Conservation (phyloP, 2,113 vertebrate genomes). For the Taxidea taxus region DNA sequence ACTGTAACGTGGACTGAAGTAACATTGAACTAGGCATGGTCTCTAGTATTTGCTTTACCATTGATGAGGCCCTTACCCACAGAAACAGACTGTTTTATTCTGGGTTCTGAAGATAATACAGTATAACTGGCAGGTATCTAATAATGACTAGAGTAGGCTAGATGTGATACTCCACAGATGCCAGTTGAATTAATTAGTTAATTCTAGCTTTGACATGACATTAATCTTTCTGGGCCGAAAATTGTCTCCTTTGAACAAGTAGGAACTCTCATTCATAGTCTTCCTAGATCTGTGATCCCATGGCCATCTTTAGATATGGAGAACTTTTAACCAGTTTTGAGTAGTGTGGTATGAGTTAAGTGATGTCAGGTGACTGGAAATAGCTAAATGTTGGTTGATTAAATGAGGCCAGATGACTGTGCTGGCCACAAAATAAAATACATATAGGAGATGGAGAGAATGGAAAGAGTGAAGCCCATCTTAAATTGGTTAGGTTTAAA, state of each 20-base stretch:
- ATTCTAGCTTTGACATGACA: background rate
- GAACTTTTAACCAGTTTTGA: conserved; percentile 2
- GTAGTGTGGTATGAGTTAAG: background rate
- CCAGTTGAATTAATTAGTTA: background rate
- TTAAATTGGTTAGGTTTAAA: background rate
- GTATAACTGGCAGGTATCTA: background rate
- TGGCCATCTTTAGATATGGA: background rate
- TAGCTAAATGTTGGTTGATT: conserved; percentile 3
- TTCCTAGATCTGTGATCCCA: background rate
- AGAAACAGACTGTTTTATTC: background rate
- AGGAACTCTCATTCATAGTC: background rate
- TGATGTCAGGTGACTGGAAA: background rate
- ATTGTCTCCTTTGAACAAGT: background rate
- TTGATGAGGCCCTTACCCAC: background rate
- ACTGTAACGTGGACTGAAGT: background rate
- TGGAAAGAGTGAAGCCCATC: background rate
- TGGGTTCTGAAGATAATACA: background rate
- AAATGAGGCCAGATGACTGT: background rate
- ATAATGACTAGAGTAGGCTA: background rate
- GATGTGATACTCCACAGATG: background rate
- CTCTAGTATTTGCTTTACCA: background rate
- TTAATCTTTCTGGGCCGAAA: conserved; percentile 9
- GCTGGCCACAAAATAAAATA: background rate
- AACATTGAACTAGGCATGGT: background rate
- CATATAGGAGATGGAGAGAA: background rate